These are phyloP conservation scores for Cotesia congregata DNA, from an alignment of 2,888 invertebrate genomes.

Conservation along the genomic window DNA sequence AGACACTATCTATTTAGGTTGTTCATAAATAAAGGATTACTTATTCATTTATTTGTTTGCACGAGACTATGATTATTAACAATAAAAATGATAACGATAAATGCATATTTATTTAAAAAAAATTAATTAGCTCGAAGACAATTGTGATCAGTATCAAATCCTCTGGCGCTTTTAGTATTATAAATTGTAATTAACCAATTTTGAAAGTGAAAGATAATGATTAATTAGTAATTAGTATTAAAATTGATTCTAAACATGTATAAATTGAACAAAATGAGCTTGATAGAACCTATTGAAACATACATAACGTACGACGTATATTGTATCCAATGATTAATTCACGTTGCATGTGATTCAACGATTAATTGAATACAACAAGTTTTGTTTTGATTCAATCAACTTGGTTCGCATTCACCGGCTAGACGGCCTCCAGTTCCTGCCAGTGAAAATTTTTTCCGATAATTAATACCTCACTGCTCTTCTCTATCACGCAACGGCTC, in stretches of 20 bases:
- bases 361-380: slow-evolving; percentile 7
- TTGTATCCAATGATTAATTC: not conserved
- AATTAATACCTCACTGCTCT: slow-evolving; percentile 14
- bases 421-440: not conserved
- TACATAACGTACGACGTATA: not conserved
- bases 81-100: too few species aligned
- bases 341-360: not conserved
- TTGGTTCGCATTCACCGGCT: slow-evolving; percentile 8
- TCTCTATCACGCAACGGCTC: slow-evolving; percentile 27
- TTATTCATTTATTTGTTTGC: too few species aligned
- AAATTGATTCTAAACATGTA: not conserved
- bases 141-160: not conserved
- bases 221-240: not conserved
- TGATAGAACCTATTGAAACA: not conserved
- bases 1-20: too few species aligned
- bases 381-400: not conserved
- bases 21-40: too few species aligned
- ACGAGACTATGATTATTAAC: too few species aligned
- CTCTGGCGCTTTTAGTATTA: not conserved
- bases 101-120: too few species aligned
- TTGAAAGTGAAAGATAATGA: not conserved
- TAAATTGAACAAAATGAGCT: not conserved
- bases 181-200: not conserved
- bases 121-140: too few species aligned
- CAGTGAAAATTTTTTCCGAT: slow-evolving; percentile 18